Evolutionary conservation across 1,140 invertebrate genomes (phyloP).

Genomic region (Caenorhabditis inopinata): DNA sequence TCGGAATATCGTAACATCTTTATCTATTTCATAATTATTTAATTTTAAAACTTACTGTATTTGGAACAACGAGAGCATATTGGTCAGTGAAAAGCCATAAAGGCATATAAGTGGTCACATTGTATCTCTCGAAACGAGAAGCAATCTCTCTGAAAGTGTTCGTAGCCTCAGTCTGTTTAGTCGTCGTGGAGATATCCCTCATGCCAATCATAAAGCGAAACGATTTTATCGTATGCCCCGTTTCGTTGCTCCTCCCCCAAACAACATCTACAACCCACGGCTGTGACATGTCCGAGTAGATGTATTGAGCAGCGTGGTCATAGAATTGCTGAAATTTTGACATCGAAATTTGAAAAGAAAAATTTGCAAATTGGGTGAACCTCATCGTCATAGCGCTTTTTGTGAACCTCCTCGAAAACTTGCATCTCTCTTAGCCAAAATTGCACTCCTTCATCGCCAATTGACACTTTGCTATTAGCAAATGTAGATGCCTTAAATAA

Average conservation of each 20-base stretch:
- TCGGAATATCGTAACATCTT: no score
- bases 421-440: conserved; percentile 86
- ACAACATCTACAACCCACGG: conserved; percentile 64
- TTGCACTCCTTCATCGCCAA: conserved; percentile 77
- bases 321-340: conserved; percentile 49
- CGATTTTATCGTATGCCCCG: conserved; percentile 38
- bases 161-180: conserved; percentile 61
- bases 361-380: conserved; percentile 71
- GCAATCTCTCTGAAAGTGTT: conserved; percentile 67
- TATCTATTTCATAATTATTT: no score
- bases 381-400: conserved; percentile 76
- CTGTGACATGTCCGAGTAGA: conserved; percentile 56
- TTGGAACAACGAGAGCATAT: conserved; percentile 64
- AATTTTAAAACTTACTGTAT: conserved; percentile 72
- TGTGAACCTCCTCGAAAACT: conserved; percentile 72
- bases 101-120: conserved; percentile 87
- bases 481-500: conserved; percentile 68
- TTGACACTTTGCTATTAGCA: conserved; percentile 79
- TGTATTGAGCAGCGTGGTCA: conserved; percentile 57
- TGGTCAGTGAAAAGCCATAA: conserved; percentile 90
- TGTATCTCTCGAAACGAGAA: conserved; percentile 76
- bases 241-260: conserved; percentile 55
- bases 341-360: neutral
- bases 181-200: conserved; percentile 61
- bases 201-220: conserved; percentile 63